These are phyloP conservation scores for Myripristis jacobus DNA, from an alignment of 2,797 vertebrate genomes.

Conservation along the genomic window DNA sequence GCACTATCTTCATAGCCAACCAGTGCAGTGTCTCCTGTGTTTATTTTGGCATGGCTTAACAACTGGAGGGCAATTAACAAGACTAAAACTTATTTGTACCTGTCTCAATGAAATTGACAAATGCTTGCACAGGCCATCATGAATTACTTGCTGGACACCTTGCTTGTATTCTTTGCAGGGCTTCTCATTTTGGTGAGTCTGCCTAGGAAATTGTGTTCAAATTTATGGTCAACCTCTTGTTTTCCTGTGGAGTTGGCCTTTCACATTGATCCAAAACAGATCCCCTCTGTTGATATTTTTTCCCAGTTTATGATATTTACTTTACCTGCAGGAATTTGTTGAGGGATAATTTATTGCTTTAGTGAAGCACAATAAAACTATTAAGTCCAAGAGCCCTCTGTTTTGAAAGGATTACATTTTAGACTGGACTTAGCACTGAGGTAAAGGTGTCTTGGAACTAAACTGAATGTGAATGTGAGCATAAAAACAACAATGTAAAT, in stretches of 20 bases:
- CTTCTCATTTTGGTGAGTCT: slow-evolving; percentile 55
- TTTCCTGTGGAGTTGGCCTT: slow-evolving; percentile 69
- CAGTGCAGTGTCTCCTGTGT: slow-evolving; percentile 45
- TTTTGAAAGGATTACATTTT: slow-evolving; percentile 54
- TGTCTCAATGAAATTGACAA: slow-evolving; percentile 68
- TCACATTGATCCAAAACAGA: slow-evolving; percentile 83
- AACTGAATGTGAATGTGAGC: slow-evolving; percentile 29
- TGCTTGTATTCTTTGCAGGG: slow-evolving; percentile 75
- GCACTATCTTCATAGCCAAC: slow-evolving; percentile 25
- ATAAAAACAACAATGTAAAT: slow-evolving; percentile 3
- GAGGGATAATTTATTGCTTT: slow-evolving; percentile 76
- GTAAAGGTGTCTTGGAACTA: slow-evolving; percentile 33
- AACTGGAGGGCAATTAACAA: slow-evolving; percentile 60
- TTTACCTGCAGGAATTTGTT: slow-evolving; percentile 81
- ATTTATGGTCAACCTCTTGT: slow-evolving; percentile 79
- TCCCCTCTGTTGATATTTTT: slow-evolving; percentile 71
- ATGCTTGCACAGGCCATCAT: slow-evolving; percentile 56
- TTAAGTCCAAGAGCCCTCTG: slow-evolving; percentile 44
- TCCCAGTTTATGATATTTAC: slow-evolving; percentile 81
- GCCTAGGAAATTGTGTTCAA: slow-evolving; percentile 75
- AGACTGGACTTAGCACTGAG: slow-evolving; percentile 27
- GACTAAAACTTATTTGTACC: slow-evolving; percentile 63
- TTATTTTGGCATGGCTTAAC: slow-evolving; percentile 70
- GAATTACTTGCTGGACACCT: slow-evolving; percentile 77
- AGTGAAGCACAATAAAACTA: slow-evolving; percentile 77